phyloP scores from a whole-genome alignment of 2,113 vertebrate genomes.

The Garra rufa region DNA sequence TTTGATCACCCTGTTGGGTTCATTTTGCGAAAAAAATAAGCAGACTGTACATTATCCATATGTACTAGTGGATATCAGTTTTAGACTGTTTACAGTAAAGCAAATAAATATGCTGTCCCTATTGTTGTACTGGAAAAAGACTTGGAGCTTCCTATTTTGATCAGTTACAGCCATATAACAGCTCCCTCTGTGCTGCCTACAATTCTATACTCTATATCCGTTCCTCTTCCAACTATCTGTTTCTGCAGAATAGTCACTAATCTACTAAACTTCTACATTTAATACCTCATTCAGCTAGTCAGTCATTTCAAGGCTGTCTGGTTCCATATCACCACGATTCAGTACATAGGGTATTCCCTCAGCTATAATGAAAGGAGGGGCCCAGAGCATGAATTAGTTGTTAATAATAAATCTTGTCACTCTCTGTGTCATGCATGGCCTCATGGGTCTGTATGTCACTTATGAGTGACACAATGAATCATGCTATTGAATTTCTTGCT shows the following conservation, averaged over 20 bases:
- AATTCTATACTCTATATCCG: not conserved
- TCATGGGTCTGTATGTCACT: conserved; percentile 41
- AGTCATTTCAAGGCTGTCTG: conserved; percentile 38
- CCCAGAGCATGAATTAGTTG: conserved; percentile 40
- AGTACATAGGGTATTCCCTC: conserved; percentile 7
- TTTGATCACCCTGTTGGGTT: not conserved
- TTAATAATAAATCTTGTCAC: conserved; percentile 47
- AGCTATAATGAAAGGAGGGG: conserved; percentile 26
- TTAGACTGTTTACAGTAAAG: not conserved
- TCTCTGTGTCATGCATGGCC: conserved; percentile 48
- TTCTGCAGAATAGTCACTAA: conserved; percentile 28
- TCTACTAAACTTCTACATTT: conserved; percentile 33
- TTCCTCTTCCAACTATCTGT: not conserved
- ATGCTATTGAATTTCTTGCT: conserved; percentile 32
- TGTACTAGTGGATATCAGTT: not conserved
- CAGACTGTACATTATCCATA: not conserved
- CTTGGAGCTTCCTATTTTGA: not conserved
- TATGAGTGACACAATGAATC: conserved; percentile 46
- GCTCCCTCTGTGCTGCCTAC: not conserved
- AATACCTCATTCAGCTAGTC: conserved; percentile 21
- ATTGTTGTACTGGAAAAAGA: not conserved
- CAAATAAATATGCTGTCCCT: not conserved
- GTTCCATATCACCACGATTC: conserved; percentile 12
- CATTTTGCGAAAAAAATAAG: not conserved
- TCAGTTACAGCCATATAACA: not conserved